Base-by-base conservation (phyloP, 1,140 invertebrate species). In the Lanistes nyassanus region DNA sequence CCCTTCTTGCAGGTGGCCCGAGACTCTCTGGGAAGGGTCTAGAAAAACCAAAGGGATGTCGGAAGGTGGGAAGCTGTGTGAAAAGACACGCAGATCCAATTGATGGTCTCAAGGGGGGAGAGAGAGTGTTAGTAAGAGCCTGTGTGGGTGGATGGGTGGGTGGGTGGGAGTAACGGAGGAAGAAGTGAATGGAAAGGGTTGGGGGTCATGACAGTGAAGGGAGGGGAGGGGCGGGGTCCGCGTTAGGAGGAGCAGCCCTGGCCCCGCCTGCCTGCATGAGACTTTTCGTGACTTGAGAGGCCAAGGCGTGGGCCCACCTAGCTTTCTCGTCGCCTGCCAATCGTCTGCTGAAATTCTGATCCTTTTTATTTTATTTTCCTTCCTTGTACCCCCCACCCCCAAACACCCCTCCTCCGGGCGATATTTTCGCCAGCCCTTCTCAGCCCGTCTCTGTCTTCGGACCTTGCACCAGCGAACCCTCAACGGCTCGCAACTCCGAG, bases 281-380 rank as follows among this genome's bases (percentile, higher is more conserved):
- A 47, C 42, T 47, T 1, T 47, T 1, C 19, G 42, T 47, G 42
- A 47, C 42, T n/a, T 9, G 42, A 47, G 42, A 47, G 42, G 42
- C 42, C 42, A 9, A 9, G 5, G 19, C 9, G 1, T 16, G 9
- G 42, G 42, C 42, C 42, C 42, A 13, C 42, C 42, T 16, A 13
- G 42, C 19, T 16, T 67, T 67, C 31, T 67, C 65, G 39, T 67
- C 37, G 36, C 13, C 65, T 67, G 65, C 65, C 65, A 67, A 67
- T 67, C 65, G 65, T 21, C 19, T 9, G 42, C 42, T 47, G 42
- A 9, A 47, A 6, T 47, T 47, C 42, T 47, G 42, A 16, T 47
- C 42, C 42, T 47, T 47, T 47, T 16, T n/a, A n/a, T 47, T 47
- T 47, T 47, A 9, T 13, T 16, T 47, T 47, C 42, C 19, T 47